Base-by-base conservation (phyloP, 2,113 vertebrate species). In the Coryphaenoides rupestris region DNA sequence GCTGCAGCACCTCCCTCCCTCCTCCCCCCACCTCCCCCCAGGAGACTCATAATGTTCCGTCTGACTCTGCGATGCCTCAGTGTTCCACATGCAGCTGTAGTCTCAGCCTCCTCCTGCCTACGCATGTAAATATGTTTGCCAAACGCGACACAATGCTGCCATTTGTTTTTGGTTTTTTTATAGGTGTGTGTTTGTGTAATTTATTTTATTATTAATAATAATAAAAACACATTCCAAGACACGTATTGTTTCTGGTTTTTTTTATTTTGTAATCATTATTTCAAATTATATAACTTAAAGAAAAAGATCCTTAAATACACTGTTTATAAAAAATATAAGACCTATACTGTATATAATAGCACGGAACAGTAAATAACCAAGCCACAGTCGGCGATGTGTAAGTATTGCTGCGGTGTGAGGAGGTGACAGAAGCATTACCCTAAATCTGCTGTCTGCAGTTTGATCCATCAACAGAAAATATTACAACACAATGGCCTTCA, bases 271-370 rank as follows among this genome's bases (percentile, higher is more conserved):
- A 56, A 59, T 33, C 33, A n/a, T 62, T 68, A 63, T 46, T 59
- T 57, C 70, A 66, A 45, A 69, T 22, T 65, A 73, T 61, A 76
- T 79, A 82, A 84, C 26, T 77, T 78, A 79, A 46, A 7, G 63
- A 14, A 57, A 62, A 47, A 46, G 56, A 57, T 72, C 28, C 46
- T 83, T 72, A 84, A 76, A 78, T 79, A 79, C 66, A 50, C 55
- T 68, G 59, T 61, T 72, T 72, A 76, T 26, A 76, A 68, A 85
- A 49, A 76, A 82, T 73, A 77, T 60, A 77, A 47, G 66, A 45
- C 23, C 59, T 64, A n/a, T n/a, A n/a, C n/a, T n/a, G n/a, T n/a
- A 73, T 55, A 7, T 76, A 75, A 70, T 59, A 26, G 24, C 24
- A 26, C 24, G 13, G 33, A 40, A 40, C 33, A 10, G 33, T 40